Percentiles rank a stretch among this genome's conserved stretches.
These are phyloP conservation scores for Petrocephalus sullivani DNA, from an alignment of 2,797 vertebrate species.

Conservation along the genomic window DNA sequence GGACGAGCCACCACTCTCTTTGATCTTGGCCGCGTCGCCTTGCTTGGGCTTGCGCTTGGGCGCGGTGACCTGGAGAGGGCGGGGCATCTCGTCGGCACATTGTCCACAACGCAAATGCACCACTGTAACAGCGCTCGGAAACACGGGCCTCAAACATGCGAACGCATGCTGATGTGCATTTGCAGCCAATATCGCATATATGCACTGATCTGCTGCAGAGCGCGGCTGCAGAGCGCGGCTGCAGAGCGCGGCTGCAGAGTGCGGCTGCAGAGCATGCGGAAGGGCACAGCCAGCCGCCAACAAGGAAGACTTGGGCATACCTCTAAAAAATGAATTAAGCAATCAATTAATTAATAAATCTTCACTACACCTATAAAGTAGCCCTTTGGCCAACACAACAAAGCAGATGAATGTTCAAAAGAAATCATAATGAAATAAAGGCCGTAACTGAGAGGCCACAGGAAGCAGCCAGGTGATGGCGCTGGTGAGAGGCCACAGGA, in stretches of 20 bases:
- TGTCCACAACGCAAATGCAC: neutral
- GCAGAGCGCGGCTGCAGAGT: neutral
- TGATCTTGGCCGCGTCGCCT: constrained; percentile 76
- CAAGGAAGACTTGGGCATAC: neutral
- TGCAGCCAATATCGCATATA: neutral
- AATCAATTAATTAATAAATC: neutral
- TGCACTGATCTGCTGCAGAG: neutral
- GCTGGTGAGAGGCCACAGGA: neutral
- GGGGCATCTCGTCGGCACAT: neutral
- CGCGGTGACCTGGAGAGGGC: constrained; percentile 73
- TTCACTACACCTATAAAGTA: neutral
- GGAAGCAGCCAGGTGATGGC: constrained; percentile 6
- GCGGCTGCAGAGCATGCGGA: constrained; percentile 1
- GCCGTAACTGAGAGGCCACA: neutral
- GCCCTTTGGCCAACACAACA: neutral
- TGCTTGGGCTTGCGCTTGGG: constrained; percentile 87
- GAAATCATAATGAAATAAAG: constrained; percentile 11
- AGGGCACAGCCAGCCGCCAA: neutral
- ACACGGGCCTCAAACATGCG: neutral
- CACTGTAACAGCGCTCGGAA: neutral
- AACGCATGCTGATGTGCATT: neutral
- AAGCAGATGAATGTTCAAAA: neutral
- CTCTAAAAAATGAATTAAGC: neutral
- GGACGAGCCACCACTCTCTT: constrained; percentile 88
- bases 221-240: neutral